phyloP scores from a whole-genome alignment of 2,888 invertebrate species.

The Diarsia rubi region DNA sequence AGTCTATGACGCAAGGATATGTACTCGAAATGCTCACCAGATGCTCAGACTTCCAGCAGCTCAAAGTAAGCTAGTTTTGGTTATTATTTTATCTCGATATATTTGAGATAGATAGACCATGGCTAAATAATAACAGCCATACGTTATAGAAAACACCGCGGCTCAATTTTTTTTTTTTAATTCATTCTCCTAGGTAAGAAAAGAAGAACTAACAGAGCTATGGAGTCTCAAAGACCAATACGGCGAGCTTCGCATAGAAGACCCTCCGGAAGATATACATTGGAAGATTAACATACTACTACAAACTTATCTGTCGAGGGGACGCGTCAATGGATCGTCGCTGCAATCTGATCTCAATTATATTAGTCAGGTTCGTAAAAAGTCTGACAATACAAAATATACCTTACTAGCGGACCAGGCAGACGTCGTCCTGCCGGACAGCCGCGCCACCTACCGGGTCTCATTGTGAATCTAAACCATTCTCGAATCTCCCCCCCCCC shows the following conservation, averaged over 20 bases:
- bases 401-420: no score
- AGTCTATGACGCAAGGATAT: conserved; percentile 96
- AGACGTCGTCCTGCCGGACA: no score
- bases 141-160: no score
- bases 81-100: neutral
- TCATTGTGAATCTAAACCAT: no score
- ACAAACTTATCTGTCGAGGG: conserved; percentile 96
- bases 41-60: conserved; percentile 98
- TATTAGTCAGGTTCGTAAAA: conserved; percentile 94
- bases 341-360: conserved; percentile 97
- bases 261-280: conserved; percentile 96
- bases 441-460: no score
- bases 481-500: no score
- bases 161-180: no score
- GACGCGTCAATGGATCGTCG: conserved; percentile 95
- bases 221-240: conserved; percentile 94
- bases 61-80: conserved; percentile 92
- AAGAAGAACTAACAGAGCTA: conserved; percentile 98
- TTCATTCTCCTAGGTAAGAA: conserved; percentile 94
- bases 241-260: conserved; percentile 94
- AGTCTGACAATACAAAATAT: neutral
- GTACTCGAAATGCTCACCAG: conserved; percentile 97
- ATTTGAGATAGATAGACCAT: no score
- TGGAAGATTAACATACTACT: conserved; percentile 99
- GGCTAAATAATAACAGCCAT: neutral